A percentile compares a stretch with the other conserved stretches of the same genome.
phyloP scores from a whole-genome alignment of 1,140 invertebrate genomes.

The Liolophura sinensis region DNA sequence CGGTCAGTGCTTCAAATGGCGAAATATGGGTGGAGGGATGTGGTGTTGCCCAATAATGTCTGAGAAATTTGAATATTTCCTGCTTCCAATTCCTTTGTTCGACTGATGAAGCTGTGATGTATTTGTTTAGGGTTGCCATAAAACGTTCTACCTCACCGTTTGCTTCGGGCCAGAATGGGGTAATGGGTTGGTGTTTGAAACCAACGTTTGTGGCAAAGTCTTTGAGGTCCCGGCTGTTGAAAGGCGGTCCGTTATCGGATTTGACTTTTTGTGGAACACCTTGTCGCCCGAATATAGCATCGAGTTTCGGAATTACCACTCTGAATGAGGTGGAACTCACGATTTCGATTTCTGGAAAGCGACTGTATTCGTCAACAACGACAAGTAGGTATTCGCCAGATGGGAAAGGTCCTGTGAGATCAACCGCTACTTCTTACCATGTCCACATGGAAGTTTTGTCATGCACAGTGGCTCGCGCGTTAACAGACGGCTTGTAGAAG shows the following conservation, averaged over 20 bases:
- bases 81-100: too few species aligned
- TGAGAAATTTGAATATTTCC: too few species aligned
- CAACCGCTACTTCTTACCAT: too few species aligned
- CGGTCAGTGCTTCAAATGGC: too few species aligned
- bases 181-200: slow-evolving; percentile 27
- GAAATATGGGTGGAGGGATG: too few species aligned
- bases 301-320: slow-evolving; percentile 18
- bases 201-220: slow-evolving; percentile 17
- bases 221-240: slow-evolving; percentile 18
- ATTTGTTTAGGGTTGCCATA: too few species aligned
- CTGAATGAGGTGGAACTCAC: slow-evolving; percentile 21
- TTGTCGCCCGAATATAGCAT: too few species aligned
- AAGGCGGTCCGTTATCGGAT: slow-evolving; percentile 26
- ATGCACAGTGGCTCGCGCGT: slow-evolving; percentile 32
- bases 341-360: slow-evolving; percentile 35
- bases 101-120: too few species aligned
- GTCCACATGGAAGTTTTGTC: too few species aligned
- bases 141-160: too few species aligned
- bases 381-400: slow-evolving; percentile 34
- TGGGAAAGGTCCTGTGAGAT: too few species aligned
- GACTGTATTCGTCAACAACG: slow-evolving; percentile 32
- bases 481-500: slow-evolving; percentile 9
- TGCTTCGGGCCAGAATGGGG: slow-evolving; percentile 22
- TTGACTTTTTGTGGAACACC: slow-evolving; percentile 20
- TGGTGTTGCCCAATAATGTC: too few species aligned